Percentiles rank a stretch among this genome's conserved stretches.
phyloP scores from a whole-genome alignment of 2,888 invertebrate species.

The Epistrophe grossulariae region DNA sequence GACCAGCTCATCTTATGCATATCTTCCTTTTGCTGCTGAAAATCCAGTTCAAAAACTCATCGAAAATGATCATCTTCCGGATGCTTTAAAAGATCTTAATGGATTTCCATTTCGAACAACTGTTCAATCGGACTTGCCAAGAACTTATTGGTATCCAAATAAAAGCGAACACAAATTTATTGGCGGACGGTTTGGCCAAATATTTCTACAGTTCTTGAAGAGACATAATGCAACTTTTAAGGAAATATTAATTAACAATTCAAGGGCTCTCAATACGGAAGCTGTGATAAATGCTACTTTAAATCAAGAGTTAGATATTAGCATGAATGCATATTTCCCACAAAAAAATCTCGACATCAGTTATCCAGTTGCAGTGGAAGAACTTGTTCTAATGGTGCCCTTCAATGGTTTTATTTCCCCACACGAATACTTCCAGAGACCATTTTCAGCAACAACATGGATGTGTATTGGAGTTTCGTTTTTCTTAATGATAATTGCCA shows the following conservation, averaged over 20 bases:
- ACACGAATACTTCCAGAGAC: neutral
- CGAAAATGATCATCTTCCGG: neutral
- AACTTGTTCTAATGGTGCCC: neutral
- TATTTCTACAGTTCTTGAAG: neutral
- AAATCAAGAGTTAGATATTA: neutral
- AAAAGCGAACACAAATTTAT: neutral
- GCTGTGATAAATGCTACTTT: too few species aligned
- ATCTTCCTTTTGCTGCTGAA: neutral
- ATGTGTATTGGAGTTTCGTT: neutral
- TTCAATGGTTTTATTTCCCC: neutral
- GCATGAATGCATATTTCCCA: neutral
- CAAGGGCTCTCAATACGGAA: too few species aligned
- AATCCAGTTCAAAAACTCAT: neutral
- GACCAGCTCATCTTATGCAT: neutral
- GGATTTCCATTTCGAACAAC: slow-evolving; percentile 39
- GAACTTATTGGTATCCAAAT: slow-evolving; percentile 27
- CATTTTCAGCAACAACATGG: neutral
- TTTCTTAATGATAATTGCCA: neutral
- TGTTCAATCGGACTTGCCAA: neutral
- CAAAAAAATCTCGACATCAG: neutral
- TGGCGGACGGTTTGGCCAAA: slow-evolving; percentile 20
- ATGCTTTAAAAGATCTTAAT: slow-evolving; percentile 35
- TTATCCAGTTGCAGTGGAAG: neutral
- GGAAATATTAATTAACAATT: neutral
- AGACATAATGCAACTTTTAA: neutral